Evolutionary conservation across 2,113 vertebrate species (phyloP), one percentile per base, ranked within the genome.

Genomic region (Ameiurus melas): DNA sequence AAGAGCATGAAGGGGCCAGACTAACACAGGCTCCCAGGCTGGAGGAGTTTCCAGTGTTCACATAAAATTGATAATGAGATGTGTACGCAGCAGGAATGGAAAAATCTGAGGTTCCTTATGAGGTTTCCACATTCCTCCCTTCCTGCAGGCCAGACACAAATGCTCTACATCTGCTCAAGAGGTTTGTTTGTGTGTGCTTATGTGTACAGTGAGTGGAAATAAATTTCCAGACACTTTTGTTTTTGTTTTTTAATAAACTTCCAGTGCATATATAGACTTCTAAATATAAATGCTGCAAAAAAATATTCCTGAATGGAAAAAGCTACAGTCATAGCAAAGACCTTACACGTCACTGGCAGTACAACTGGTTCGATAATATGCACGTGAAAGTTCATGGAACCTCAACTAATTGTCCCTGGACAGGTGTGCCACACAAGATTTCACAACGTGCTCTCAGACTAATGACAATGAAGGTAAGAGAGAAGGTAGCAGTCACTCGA

Each of bases 1-100:
- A 60, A 6, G 58, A 39, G 80, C 80, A 39, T 9, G 19, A 60
- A 81, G 13, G 33, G 20, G 20, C 80, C 80, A 62, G 33, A 83
- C 80, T 39, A 39, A 62, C 57, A 13, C 33, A 25, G 20, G 20
- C 90, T 89, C 43, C 80, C 78, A 20, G 58, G 53, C 87, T 86
- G 88, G 86, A 94, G 93, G 95, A 95, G 95, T 94, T 95, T 95
- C 92, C 93, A 93, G 89, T 83, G 93, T 94, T 94, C 93, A 91
- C 94, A 95, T 95, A 95, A 95, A 95, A 94, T 92, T 95, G 94
- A 95, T 95, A 96, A 96, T 94, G 94, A 94, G 94, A 95, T 92
- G 93, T 93, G 92, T 92, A 89, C 95, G 84, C 95, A 94, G 94
- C 94, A 88, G 95, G 95, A 95, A 93, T 92, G 95, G 95, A 96